Base-by-base conservation (phyloP, 2,113 vertebrate species). In the Trogon melanurus region DNA sequence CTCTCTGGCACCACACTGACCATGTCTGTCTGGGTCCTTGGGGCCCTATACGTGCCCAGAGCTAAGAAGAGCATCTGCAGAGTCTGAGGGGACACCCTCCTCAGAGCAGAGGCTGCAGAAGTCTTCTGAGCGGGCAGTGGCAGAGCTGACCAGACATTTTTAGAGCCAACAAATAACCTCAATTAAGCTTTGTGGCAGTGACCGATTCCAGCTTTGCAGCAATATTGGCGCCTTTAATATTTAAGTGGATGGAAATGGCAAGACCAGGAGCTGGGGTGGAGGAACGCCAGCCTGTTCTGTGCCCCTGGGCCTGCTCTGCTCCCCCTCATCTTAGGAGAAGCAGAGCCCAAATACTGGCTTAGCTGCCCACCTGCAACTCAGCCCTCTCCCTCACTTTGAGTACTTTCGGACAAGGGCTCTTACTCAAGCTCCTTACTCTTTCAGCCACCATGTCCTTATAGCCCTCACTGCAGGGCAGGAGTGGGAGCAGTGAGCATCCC, bases 131-230 rank as follows among this genome's bases (percentile, higher is more conserved):
- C 64, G 85, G 73, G n/a, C 22, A 4, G 21, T 27, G 22, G 67
- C 57, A 88, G 60, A 93, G 70, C 85, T 73, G 79, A 82, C 69
- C 89, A 80, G 91, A 83, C 2, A 1, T 30, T 61, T 81, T 65
- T 71, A 72, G 85, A 96, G 51, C 45, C 91, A 94, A 95, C 93
- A 95, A 97, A 97, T 96, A 91, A 91, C 92, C 80, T 95, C 95
- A 96, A 34, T 97, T 97, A 97, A 94, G 54, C 27, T 82, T 62
- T 32, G 58, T 96, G 95, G 85, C 97, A 96, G 95, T 97, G 97
- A 97, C 91, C 22, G 41, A 97, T 97, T 97, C 95, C 66, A 79
- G 91, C 72, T 0, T 0, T 30, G 66, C 56, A 72, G 72, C 4
- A 5, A 92, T 86, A 96, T 93, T 45, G 61, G 30, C 61, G 92